Evolutionary conservation across 1,140 invertebrate species (phyloP).

Genomic region (Sarcophaga bullata): DNA sequence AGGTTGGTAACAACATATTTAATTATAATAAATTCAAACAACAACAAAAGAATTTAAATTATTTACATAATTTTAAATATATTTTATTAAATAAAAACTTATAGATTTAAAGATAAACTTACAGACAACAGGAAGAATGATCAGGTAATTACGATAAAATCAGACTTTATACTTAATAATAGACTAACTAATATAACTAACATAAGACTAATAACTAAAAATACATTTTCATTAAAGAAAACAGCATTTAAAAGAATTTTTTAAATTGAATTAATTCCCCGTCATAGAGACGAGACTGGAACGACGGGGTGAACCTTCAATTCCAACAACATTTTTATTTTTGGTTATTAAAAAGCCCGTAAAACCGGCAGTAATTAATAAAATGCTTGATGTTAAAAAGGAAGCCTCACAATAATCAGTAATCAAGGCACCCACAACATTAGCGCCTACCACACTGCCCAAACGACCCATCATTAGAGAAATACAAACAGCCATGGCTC

Average conservation of each 20-base stretch:
- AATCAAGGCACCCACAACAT: slow-evolving; percentile 46
- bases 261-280: slow-evolving; percentile 40
- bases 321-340: neutral
- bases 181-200: neutral
- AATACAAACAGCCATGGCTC: slow-evolving; percentile 58
- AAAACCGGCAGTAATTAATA: slow-evolving; percentile 42
- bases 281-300: slow-evolving; percentile 44
- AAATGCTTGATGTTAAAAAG: slow-evolving; percentile 44
- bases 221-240: neutral
- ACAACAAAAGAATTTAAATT: too few relatives aligned
- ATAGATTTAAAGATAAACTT: neutral
- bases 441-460: slow-evolving; percentile 50
- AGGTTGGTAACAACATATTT: too few relatives aligned
- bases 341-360: slow-evolving; percentile 43
- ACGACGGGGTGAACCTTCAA: neutral
- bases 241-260: neutral
- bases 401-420: slow-evolving; percentile 45
- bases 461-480: slow-evolving; percentile 56
- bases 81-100: too few relatives aligned
- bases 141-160: slow-evolving; percentile 23
- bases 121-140: neutral
- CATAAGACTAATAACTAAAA: slow-evolving; percentile 14
- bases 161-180: neutral
- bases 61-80: too few relatives aligned
- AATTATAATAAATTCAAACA: too few relatives aligned